phyloP scores from a whole-genome alignment of 92 coral and sea anemone genomes.

The Phenganax subtilis region DNA sequence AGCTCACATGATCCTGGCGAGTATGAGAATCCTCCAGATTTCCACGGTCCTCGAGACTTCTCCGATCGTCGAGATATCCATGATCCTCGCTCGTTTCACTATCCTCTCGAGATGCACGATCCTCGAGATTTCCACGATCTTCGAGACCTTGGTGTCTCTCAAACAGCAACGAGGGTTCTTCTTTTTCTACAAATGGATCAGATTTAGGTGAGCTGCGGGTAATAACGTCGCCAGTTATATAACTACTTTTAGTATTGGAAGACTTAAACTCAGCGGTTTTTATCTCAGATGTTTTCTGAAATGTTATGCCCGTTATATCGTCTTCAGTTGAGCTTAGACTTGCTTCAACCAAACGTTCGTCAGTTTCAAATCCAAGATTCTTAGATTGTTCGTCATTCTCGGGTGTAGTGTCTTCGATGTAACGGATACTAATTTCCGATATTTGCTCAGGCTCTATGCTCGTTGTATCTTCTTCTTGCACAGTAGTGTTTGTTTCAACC shows the following conservation, averaged over 20 bases:
- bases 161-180: background rate
- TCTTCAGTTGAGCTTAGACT: background rate
- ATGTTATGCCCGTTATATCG: background rate
- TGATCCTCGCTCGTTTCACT: too few species aligned
- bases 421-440: background rate
- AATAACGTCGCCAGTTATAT: background rate
- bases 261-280: background rate
- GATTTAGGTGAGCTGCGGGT: constrained; percentile 27
- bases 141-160: background rate
- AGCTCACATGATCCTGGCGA: background rate
- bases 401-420: too few species aligned
- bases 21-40: background rate
- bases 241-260: constrained; percentile 23
- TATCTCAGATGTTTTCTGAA: background rate
- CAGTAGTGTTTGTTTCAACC: background rate
- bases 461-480: background rate
- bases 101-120: background rate
- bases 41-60: background rate
- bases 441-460: background rate
- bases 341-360: background rate
- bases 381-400: too few species aligned
- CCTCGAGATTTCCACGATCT: background rate
- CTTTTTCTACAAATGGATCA: constrained; percentile 33
- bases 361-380: too few species aligned
- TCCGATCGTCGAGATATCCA: too few species aligned